Conservation (phyloP, 1,140 invertebrate species). For the Augochlora pura region DNA sequence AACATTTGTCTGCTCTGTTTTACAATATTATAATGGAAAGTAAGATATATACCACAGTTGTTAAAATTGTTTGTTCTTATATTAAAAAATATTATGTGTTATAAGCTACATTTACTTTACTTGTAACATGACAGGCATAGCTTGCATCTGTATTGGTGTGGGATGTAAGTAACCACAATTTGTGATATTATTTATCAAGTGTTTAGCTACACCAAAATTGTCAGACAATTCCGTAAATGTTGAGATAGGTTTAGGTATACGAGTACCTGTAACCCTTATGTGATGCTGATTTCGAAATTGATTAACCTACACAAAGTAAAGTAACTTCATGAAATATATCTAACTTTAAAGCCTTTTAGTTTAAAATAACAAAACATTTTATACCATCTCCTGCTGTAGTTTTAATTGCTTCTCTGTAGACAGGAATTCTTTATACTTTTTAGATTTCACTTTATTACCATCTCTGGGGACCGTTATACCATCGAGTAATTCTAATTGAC, state of each 20-base stretch:
- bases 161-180: constrained; percentile 89
- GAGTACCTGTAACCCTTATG: constrained; percentile 89
- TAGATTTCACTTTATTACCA: constrained; percentile 59
- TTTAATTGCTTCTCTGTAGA: constrained; percentile 77
- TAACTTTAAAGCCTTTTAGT: constrained; percentile 23
- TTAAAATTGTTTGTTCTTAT: no score
- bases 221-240: constrained; percentile 85
- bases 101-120: constrained; percentile 74
- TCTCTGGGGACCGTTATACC: constrained; percentile 61
- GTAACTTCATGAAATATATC: constrained; percentile 38
- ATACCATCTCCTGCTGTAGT: constrained; percentile 80
- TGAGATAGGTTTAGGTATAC: constrained; percentile 87
- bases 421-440: constrained; percentile 71
- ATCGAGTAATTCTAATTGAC: constrained; percentile 63
- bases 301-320: constrained; percentile 83
- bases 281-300: constrained; percentile 87
- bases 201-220: constrained; percentile 81
- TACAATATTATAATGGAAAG: constrained; percentile 54
- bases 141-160: constrained; percentile 97
- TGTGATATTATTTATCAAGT: constrained; percentile 87
- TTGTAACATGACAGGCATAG: constrained; percentile 92
- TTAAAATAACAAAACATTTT: constrained; percentile 32
- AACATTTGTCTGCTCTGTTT: constrained; percentile 89
- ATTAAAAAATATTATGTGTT: constrained; percentile 17
- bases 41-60: constrained; percentile 13